phyloP scores from a whole-genome alignment of 1,140 invertebrate genomes.

The Drosophila neocordata region DNA sequence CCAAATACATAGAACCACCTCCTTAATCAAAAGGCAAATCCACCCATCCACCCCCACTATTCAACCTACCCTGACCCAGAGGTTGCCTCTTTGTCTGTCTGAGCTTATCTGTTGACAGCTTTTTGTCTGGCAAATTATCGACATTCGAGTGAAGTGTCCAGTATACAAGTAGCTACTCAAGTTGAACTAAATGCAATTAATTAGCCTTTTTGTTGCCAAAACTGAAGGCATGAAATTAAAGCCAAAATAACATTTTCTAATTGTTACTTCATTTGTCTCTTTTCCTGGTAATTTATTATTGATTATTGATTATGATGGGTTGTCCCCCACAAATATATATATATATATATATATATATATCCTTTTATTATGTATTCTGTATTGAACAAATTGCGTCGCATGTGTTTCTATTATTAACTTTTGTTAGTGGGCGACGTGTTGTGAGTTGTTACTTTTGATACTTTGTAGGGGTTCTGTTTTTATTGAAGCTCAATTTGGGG shows the following conservation, averaged over 20 bases:
- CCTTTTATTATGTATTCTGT: constrained; percentile 2
- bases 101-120: constrained; percentile 20
- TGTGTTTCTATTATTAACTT: constrained; percentile 55
- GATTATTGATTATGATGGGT: constrained; percentile 66
- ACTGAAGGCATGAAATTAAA: constrained; percentile 61
- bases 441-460: constrained; percentile 18
- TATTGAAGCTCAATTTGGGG: constrained; percentile 13
- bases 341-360: not conserved
- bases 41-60: not conserved
- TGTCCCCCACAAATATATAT: not conserved
- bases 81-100: constrained; percentile 25
- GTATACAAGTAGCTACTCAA: constrained; percentile 55
- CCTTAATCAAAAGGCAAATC: not conserved
- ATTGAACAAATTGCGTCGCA: constrained; percentile 25
- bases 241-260: constrained; percentile 34
- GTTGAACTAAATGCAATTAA: constrained; percentile 60
- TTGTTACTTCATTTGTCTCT: constrained; percentile 63
- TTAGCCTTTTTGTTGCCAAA: constrained; percentile 51
- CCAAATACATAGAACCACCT: constrained; percentile 18
- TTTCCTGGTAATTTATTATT: constrained; percentile 35
- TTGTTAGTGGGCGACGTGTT: constrained; percentile 12
- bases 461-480: constrained; percentile 44
- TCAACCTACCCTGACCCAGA: not conserved
- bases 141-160: constrained; percentile 51
- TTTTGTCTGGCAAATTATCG: constrained; percentile 62